Conservation (phyloP, 2,888 invertebrate genomes). For the Rotaria magnacalcarata region DNA sequence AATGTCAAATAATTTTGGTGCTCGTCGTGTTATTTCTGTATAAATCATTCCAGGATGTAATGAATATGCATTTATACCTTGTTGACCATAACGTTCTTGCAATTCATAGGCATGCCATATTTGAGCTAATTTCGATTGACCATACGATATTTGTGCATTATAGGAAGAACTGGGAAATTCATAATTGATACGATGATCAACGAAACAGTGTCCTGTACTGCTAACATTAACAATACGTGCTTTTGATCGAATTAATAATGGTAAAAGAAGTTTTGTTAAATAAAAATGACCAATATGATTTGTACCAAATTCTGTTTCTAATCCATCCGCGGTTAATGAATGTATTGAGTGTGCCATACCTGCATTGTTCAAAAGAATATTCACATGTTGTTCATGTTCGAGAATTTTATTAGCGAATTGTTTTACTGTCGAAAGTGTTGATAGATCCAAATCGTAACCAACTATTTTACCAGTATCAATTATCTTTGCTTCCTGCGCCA, state of each 20-base stretch:
- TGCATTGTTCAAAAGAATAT: not conserved
- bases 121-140: not conserved
- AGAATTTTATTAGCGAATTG: not conserved
- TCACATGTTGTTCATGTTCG: not conserved
- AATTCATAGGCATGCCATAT: not conserved
- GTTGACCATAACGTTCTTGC: not conserved
- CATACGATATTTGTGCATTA: not conserved
- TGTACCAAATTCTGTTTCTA: not conserved
- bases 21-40: not conserved
- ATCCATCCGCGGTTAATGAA: not conserved
- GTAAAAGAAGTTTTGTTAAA: constrained; percentile 14
- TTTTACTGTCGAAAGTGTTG: not conserved
- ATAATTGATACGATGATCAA: not conserved
- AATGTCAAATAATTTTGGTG: not conserved
- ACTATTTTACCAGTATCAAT: not conserved
- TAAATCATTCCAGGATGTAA: not conserved
- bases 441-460: not conserved
- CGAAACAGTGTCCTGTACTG: not conserved
- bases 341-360: not conserved
- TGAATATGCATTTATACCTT: constrained; percentile 8
- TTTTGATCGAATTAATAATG: not conserved
- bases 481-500: not conserved
- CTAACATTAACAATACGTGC: constrained; percentile 9
- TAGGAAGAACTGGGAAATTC: not conserved
- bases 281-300: constrained; percentile 14